Conservation (phyloP, 2,797 vertebrate species). For the Chromobotia macracanthus region DNA sequence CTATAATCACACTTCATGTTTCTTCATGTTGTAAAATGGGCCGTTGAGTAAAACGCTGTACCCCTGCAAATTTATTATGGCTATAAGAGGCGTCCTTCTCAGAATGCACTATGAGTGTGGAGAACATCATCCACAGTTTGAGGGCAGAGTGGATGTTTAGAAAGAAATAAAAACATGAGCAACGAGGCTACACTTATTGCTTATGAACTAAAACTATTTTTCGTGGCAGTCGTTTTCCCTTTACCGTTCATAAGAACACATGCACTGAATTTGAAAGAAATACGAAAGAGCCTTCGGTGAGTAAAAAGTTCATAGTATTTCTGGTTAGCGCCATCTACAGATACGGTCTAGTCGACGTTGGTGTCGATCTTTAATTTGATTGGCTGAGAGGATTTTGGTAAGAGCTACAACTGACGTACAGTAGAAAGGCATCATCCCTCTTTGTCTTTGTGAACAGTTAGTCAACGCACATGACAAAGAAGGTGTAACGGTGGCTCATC, state of each 20-base stretch:
- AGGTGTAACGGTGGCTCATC: constrained; percentile 76
- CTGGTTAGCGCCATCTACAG: constrained; percentile 82
- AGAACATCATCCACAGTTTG: constrained; percentile 36
- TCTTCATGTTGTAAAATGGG: constrained; percentile 50
- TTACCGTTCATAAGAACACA: constrained; percentile 80
- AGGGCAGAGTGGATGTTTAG: constrained; percentile 42
- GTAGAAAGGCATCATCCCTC: constrained; percentile 83
- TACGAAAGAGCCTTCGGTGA: constrained; percentile 66
- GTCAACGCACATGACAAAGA: constrained; percentile 54
- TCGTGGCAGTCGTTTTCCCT: constrained; percentile 77
- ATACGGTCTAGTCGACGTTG: constrained; percentile 68
- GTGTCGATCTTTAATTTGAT: too few relatives aligned
- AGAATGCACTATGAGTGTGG: constrained; percentile 44
- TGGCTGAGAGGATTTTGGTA: constrained; percentile 84
- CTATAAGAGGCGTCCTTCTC: constrained; percentile 55
- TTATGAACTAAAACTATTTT: constrained; percentile 79
- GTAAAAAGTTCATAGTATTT: constrained; percentile 63
- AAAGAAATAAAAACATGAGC: constrained; percentile 44
- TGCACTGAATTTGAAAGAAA: constrained; percentile 78
- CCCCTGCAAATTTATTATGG: constrained; percentile 61
- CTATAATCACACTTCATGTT: constrained; percentile 52
- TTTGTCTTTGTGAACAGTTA: constrained; percentile 74
- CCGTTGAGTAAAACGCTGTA: constrained; percentile 48
- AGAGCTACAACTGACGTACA: constrained; percentile 81
- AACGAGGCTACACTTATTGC: constrained; percentile 91